phyloP scores from a whole-genome alignment of 2,113 vertebrate species.

The Aythya baeri region DNA sequence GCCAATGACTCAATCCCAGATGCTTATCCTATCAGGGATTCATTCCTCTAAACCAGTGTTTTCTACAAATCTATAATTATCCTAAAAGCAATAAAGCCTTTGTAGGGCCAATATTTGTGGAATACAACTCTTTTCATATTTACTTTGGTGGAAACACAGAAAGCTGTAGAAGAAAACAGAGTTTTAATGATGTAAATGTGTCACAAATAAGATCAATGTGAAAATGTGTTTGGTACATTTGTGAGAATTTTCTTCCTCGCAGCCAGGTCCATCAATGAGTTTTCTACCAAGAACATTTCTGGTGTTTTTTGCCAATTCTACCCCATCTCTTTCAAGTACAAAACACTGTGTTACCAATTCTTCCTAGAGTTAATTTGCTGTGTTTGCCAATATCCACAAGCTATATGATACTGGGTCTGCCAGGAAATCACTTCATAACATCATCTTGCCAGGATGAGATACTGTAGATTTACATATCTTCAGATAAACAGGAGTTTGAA shows the following conservation, averaged over 20 bases:
- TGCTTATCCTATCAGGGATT: slow-evolving; percentile 39
- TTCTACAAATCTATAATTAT: slow-evolving; percentile 36
- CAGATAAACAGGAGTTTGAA: neutral
- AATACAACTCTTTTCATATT: neutral
- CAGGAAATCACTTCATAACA: neutral
- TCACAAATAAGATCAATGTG: neutral
- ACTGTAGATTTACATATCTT: neutral
- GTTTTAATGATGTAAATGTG: neutral
- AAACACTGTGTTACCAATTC: slow-evolving; percentile 24
- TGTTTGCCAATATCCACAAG: slow-evolving; percentile 48
- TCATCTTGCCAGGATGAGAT: neutral
- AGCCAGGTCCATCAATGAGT: neutral
- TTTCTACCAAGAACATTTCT: neutral
- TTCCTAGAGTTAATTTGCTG: slow-evolving; percentile 38
- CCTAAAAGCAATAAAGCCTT: slow-evolving; percentile 21
- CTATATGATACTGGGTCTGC: neutral
- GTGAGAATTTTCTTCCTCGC: neutral
- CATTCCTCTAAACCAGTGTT: slow-evolving; percentile 5
- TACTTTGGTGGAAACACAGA: neutral
- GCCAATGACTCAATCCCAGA: slow-evolving; percentile 23
- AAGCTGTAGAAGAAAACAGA: neutral
- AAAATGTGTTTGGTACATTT: neutral
- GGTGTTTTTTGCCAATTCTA: neutral
- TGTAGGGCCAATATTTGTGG: neutral
- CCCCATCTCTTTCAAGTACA: neutral